phyloP scores from a whole-genome alignment of 1,140 invertebrate species.

The Chironomus striatipennis region DNA sequence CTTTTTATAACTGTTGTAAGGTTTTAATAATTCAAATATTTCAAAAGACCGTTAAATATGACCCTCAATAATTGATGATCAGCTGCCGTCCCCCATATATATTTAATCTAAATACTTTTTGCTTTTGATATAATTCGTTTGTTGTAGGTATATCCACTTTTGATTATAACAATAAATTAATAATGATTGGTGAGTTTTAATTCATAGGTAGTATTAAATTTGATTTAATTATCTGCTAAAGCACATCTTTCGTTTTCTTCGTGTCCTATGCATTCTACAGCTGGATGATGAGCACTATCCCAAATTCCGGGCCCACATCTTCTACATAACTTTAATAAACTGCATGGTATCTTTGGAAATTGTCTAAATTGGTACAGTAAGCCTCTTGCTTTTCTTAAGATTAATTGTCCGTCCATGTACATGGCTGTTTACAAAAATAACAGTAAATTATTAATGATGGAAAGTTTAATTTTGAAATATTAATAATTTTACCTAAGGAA shows the following conservation, averaged over 20 bases:
- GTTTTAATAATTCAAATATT: too few relatives aligned
- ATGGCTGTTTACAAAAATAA: conserved; percentile 52
- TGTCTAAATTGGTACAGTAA: conserved; percentile 82
- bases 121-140: background rate
- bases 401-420: conserved; percentile 90
- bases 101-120: too few relatives aligned
- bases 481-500: conserved; percentile 52
- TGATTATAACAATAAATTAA: background rate
- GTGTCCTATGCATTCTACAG: conserved; percentile 58
- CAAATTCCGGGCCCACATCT: conserved; percentile 85
- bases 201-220: background rate
- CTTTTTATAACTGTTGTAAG: too few relatives aligned
- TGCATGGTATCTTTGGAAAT: conserved; percentile 77
- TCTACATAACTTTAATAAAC: conserved; percentile 74
- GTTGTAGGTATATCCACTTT: background rate
- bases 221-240: conserved; percentile 39
- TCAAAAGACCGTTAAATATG: too few relatives aligned
- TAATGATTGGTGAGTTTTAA: background rate
- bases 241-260: conserved; percentile 40
- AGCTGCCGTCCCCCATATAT: too few relatives aligned
- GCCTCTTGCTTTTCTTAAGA: conserved; percentile 84
- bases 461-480: background rate
- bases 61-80: too few relatives aligned
- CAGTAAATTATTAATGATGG: background rate
- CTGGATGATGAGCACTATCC: conserved; percentile 79